A percentile compares a stretch with the other conserved stretches of the same genome.
These are phyloP conservation scores for Agrochola lota DNA, from an alignment of 2,888 invertebrate species.

Conservation along the genomic window DNA sequence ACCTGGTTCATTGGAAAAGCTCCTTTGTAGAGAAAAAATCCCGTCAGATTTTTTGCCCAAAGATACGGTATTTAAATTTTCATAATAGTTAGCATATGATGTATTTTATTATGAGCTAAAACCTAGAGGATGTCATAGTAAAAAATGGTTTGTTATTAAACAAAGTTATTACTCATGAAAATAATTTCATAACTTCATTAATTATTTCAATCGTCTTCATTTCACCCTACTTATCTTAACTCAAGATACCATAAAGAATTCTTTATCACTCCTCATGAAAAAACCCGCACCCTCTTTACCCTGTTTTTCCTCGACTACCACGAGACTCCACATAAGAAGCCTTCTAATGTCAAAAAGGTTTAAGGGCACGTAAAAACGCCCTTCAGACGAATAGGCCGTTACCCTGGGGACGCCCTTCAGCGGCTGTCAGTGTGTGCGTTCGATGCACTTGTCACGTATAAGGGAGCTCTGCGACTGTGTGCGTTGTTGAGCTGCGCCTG, in stretches of 20 bases:
- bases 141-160: not conserved
- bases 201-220: constrained; percentile 6
- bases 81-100: not conserved
- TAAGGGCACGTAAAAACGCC: constrained; percentile 68
- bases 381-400: constrained; percentile 72
- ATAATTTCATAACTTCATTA: constrained; percentile 19
- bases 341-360: constrained; percentile 56
- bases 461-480: constrained; percentile 19
- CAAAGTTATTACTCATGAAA: constrained; percentile 14
- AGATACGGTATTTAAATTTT: not conserved
- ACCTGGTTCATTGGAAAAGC: too few relatives aligned
- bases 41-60: not conserved
- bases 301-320: constrained; percentile 11
- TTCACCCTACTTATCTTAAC: constrained; percentile 4
- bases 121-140: not conserved
- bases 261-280: not conserved
- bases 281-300: not conserved
- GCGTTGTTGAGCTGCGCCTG: not conserved
- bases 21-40: too few relatives aligned
- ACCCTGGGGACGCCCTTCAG: constrained; percentile 67
- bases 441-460: constrained; percentile 56
- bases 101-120: not conserved
- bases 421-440: constrained; percentile 44
- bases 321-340: constrained; percentile 36
- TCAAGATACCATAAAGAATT: not conserved